These are phyloP conservation scores for Cyphomyrmex costatus DNA, from an alignment of 1,140 invertebrate genomes.

Conservation along the genomic window DNA sequence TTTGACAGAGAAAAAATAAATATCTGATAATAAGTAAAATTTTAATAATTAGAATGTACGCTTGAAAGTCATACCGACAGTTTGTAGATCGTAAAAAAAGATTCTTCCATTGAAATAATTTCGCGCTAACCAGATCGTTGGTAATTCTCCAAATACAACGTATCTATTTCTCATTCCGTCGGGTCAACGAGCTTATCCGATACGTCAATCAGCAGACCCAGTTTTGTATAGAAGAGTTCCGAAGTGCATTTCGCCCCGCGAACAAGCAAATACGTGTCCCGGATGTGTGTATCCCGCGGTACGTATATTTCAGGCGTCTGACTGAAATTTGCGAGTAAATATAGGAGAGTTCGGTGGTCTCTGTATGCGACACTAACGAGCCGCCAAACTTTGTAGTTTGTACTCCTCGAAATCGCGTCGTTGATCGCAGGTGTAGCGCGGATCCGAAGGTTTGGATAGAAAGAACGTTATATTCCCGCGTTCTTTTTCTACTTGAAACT, in stretches of 20 bases:
- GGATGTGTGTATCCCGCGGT: slow-evolving; percentile 26
- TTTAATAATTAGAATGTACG: background rate
- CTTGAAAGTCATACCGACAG: background rate
- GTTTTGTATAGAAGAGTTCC: slow-evolving; percentile 43
- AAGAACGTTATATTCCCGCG: background rate
- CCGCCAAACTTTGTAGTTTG: slow-evolving; percentile 69
- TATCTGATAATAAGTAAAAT: background rate
- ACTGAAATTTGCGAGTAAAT: slow-evolving; percentile 75
- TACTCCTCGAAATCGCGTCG: slow-evolving; percentile 46
- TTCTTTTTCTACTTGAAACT: slow-evolving; percentile 9
- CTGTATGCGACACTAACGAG: slow-evolving; percentile 78
- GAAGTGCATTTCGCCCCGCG: slow-evolving; percentile 36
- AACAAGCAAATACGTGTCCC: slow-evolving; percentile 45
- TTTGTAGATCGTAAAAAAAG: slow-evolving; percentile 2
- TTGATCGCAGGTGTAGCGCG: slow-evolving; percentile 31
- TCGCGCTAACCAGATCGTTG: slow-evolving; percentile 23
- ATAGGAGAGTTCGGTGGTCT: slow-evolving; percentile 70
- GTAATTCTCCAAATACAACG: slow-evolving; percentile 21
- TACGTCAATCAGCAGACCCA: slow-evolving; percentile 59
- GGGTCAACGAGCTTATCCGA: slow-evolving; percentile 48
- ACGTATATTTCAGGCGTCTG: slow-evolving; percentile 67
- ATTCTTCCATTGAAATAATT: slow-evolving; percentile 20
- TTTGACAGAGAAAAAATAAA: background rate
- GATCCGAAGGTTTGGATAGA: background rate
- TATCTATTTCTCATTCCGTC: slow-evolving; percentile 33